Conservation (phyloP, 2,797 vertebrate species). For the Mus minutoides region DNA sequence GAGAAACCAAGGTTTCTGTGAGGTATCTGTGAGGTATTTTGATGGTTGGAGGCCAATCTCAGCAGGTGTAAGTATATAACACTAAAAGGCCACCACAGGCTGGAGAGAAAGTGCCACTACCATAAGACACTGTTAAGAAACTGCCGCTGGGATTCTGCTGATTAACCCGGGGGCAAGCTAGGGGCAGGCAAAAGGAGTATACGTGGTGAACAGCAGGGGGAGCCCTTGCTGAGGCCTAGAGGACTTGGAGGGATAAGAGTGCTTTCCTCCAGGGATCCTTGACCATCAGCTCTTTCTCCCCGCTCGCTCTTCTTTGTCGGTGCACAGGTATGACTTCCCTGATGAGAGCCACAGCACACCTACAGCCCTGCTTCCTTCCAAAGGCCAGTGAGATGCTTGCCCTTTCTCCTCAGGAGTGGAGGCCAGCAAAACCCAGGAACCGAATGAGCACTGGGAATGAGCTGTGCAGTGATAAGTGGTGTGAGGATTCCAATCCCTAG, state of each 20-base stretch:
- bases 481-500: background rate
- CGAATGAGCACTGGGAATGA: background rate
- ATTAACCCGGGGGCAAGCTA: background rate
- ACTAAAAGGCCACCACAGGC: background rate
- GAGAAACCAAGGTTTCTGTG: background rate
- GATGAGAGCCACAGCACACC: background rate
- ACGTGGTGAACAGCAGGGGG: constrained; percentile 63
- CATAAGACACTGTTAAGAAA: background rate
- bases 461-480: too few relatives aligned
- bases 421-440: too few relatives aligned
- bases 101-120: background rate
- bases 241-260: background rate
- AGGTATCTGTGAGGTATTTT: background rate
- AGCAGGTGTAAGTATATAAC: background rate
- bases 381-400: background rate
- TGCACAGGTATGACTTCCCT: background rate
- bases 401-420: background rate
- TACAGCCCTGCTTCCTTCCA: background rate
- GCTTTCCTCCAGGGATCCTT: background rate
- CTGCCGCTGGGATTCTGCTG: too few relatives aligned
- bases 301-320: background rate
- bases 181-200: too few relatives aligned
- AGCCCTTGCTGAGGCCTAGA: background rate
- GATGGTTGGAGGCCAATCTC: background rate
- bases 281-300: background rate